Base-by-base conservation (phyloP, 2,888 invertebrate genomes). In the Epirrhoe tristata region DNA sequence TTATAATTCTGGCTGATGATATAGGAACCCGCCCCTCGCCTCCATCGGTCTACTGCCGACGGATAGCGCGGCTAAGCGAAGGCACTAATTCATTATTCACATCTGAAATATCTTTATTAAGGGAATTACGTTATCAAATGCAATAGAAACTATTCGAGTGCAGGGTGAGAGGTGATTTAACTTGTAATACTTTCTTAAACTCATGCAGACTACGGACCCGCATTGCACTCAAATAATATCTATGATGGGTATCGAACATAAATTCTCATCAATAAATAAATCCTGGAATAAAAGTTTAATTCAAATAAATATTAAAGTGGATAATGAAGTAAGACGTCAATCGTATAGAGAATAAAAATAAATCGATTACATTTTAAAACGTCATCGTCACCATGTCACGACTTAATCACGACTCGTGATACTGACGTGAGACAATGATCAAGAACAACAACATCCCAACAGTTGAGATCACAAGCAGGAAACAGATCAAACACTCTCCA, bases 261-360 rank as follows among this genome's bases (percentile, higher is more conserved):
- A 43, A 12, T 10, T 12, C 4, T 43, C 12, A 62, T 52, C 31
- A 16, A 51, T 53, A 39, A 50, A 12, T 55, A 31, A 53, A 46
- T 63, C 58, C 64, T 64, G 64, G 31, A 64, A 64, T 64, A 64
- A 64, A 63, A 64, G 32, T 53, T 50, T 55, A n/a, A 16, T 32
- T 54, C 48, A 54, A 51, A 51, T 39, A 56, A 39, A 59, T 66
- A 36, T 46, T 10, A 55, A 62, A 55, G 65, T 66, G 63, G 59
- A 36, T 53, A 32, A 58, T 63, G 51, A 50, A 17, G 12, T 43
- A 43, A 12, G 12, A 43, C 12, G 1, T 43, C 39, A 43, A 43
- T 3, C 4, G 12, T 43, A 43, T 39, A 34, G 16, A 24, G 16
- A 10, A 39, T 2, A 56, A 12, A 43, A 43, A 16, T 56, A 51